Evolutionary conservation across 2,888 invertebrate genomes (phyloP).

Genomic region (Pristionchus exspectatus): DNA sequence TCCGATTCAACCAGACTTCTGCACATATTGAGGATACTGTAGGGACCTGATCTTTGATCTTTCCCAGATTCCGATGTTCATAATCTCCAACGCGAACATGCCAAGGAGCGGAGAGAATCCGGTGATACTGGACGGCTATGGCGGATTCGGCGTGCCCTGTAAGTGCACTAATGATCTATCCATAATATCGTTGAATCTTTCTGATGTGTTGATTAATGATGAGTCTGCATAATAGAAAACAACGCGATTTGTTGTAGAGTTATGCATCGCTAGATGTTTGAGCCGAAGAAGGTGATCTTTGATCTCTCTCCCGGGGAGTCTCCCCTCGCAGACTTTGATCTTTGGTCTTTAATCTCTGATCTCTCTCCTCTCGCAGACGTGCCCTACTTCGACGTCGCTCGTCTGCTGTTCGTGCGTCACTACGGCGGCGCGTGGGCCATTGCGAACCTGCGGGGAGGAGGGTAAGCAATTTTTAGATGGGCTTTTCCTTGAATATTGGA

Average conservation of each 20-base stretch:
- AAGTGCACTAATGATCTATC: neutral
- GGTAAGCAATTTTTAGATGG: conserved; percentile 82
- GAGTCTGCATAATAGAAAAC: too few species aligned
- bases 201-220: too few species aligned
- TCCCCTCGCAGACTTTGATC: too few species aligned
- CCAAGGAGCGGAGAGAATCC: conserved; percentile 81
- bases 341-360: conserved; percentile 81
- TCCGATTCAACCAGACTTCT: too few species aligned
- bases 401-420: conserved; percentile 91
- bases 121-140: conserved; percentile 94
- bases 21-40: too few species aligned
- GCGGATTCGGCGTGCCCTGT: conserved; percentile 83
- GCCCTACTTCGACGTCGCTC: conserved; percentile 92
- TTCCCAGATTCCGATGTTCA: conserved; percentile 90
- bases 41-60: neutral
- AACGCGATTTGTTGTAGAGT: too few species aligned
- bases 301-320: too few species aligned
- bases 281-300: too few species aligned
- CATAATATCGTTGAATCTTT: too few species aligned
- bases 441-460: conserved; percentile 96
- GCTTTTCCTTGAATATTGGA: too few species aligned
- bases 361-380: conserved; percentile 86
- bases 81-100: conserved; percentile 82
- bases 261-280: too few species aligned
- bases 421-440: conserved; percentile 92